A percentile compares a stretch with the other conserved stretches of the same genome.
Conservation (phyloP, 2,888 invertebrate species). For the Emmelina monodactyla region DNA sequence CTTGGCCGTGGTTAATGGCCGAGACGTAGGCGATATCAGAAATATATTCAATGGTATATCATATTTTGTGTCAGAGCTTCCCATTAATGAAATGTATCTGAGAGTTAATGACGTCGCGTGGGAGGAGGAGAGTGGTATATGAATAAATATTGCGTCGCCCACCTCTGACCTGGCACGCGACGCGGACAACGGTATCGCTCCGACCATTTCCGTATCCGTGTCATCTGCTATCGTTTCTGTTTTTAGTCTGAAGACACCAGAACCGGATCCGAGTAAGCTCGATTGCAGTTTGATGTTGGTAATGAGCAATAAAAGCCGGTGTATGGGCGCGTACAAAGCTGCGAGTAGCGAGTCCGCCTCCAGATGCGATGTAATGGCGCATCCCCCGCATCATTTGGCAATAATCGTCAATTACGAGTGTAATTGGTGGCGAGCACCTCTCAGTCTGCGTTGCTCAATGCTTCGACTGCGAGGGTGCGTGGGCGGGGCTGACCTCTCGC, state of each 20-base stretch:
- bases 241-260: too few relatives aligned
- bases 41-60: neutral
- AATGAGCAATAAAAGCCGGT: neutral
- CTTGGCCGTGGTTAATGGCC: neutral
- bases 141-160: conserved; percentile 17
- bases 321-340: neutral
- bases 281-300: too few relatives aligned
- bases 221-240: too few relatives aligned
- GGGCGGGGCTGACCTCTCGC: conserved; percentile 45
- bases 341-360: neutral
- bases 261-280: too few relatives aligned
- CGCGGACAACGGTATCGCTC: conserved; percentile 2
- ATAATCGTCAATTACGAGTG: conserved; percentile 39
- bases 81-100: conserved; percentile 1
- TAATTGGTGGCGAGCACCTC: conserved; percentile 39
- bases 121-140: conserved; percentile 1
- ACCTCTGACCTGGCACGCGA: conserved; percentile 25
- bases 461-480: conserved; percentile 20
- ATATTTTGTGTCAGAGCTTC: conserved; percentile 1
- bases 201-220: neutral
- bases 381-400: conserved; percentile 34
- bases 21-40: neutral
- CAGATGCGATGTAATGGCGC: conserved; percentile 5
- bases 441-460: conserved; percentile 34
- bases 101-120: too few relatives aligned